A percentile compares a stretch with the other conserved stretches of the same genome.
phyloP scores from a whole-genome alignment of 2,888 invertebrate genomes.

The Eulithis prunata region DNA sequence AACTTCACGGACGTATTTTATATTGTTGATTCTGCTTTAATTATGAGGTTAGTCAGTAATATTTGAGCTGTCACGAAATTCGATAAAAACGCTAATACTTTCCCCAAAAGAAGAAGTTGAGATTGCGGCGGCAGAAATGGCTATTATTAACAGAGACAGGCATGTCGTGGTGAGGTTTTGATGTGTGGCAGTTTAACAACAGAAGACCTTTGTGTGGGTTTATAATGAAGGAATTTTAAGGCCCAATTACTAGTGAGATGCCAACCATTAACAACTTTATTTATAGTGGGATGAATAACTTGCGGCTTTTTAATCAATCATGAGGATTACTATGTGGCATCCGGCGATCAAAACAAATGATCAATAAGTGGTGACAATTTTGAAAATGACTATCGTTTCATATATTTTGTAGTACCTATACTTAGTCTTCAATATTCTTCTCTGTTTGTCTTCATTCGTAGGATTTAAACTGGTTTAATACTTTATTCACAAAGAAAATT shows the following conservation, averaged over 20 bases:
- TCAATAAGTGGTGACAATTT: constrained; percentile 59
- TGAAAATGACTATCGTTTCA: constrained; percentile 11
- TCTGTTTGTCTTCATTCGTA: not conserved
- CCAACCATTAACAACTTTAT: constrained; percentile 78
- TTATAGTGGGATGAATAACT: constrained; percentile 76
- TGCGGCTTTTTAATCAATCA: constrained; percentile 81
- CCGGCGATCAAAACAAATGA: constrained; percentile 66
- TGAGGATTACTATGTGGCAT: constrained; percentile 64
- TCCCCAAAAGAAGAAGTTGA: constrained; percentile 15
- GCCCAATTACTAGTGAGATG: constrained; percentile 72
- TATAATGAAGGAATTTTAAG: constrained; percentile 68
- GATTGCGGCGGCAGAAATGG: constrained; percentile 30
- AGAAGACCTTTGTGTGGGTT: constrained; percentile 54
- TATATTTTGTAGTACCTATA: not conserved
- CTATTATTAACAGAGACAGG: constrained; percentile 32
- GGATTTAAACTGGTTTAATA: not conserved
- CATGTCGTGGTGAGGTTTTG: constrained; percentile 33
- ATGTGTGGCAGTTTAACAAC: constrained; percentile 37
- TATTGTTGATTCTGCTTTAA: not conserved
- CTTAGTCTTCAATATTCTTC: too few relatives aligned
- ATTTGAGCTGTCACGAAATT: not conserved
- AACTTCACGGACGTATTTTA: not conserved
- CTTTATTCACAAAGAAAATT: too few relatives aligned
- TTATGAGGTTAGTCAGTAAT: not conserved
- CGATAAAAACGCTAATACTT: constrained; percentile 5